Percentiles rank a stretch among this genome's conserved stretches.
Conservation (phyloP, 64 coral and sea anemone genomes). For the Orbicella faveolata region DNA sequence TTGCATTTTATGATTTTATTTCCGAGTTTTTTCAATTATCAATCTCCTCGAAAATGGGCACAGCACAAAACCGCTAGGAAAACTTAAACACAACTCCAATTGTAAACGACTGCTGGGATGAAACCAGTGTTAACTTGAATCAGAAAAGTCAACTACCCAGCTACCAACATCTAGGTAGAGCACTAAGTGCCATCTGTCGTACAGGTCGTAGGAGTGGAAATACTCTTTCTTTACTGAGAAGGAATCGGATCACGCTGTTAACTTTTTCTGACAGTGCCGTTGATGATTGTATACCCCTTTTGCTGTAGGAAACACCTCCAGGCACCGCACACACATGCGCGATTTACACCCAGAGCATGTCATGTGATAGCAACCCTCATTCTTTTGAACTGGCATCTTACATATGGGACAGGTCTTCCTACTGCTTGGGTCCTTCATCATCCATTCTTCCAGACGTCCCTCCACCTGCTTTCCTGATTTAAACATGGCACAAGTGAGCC, state of each 20-base stretch:
- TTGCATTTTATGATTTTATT: too few species aligned
- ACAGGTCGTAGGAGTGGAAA: too few species aligned
- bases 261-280: conserved; percentile 2
- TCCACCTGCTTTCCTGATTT: conserved; percentile 59
- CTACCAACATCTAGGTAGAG: too few species aligned
- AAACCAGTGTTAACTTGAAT: too few species aligned
- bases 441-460: conserved; percentile 65
- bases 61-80: too few species aligned
- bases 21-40: too few species aligned
- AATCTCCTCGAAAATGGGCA: too few species aligned
- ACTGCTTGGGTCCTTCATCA: conserved; percentile 50
- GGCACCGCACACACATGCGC: conserved; percentile 77
- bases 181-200: too few species aligned
- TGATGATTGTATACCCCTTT: conserved; percentile 57
- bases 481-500: conserved; percentile 64
- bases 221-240: too few species aligned
- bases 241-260: background rate
- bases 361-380: conserved; percentile 81
- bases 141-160: too few species aligned
- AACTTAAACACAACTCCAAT: too few species aligned
- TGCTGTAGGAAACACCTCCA: conserved; percentile 33
- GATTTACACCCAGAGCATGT: conserved; percentile 36
- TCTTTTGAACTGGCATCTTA: conserved; percentile 60
- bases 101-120: too few species aligned
- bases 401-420: conserved; percentile 75